Conservation (phyloP, 1,140 invertebrate species). For the Caenorhabditis inopinata region DNA sequence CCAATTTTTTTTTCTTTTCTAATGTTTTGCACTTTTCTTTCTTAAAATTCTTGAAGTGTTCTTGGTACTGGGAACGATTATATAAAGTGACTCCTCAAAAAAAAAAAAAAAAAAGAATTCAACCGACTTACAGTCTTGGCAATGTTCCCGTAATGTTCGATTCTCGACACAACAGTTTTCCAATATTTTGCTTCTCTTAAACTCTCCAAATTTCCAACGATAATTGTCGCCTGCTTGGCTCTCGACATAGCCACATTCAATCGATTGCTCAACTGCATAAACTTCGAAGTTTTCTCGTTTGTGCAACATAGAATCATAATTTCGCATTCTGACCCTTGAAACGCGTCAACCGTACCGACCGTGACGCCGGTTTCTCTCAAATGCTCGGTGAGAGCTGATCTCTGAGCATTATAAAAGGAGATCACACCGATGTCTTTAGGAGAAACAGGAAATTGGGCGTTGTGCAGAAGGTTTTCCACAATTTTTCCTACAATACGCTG, state of each 20-base stretch:
- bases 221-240: background rate
- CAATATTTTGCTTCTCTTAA: background rate
- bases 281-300: background rate
- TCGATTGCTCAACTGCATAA: background rate
- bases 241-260: conserved; percentile 4
- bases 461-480: background rate
- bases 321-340: background rate
- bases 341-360: background rate
- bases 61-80: too few species aligned
- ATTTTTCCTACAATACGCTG: background rate
- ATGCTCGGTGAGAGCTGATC: background rate
- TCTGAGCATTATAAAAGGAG: background rate
- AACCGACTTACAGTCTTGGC: too few species aligned
- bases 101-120: too few species aligned
- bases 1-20: too few species aligned
- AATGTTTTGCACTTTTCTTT: too few species aligned
- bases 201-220: background rate
- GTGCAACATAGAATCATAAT: background rate
- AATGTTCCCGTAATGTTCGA: too few species aligned
- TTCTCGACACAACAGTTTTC: background rate
- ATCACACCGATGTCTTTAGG: background rate
- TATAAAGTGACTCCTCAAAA: too few species aligned
- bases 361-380: background rate
- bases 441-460: background rate
- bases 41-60: too few species aligned